Evolutionary conservation across 92 coral and sea anemone species (phyloP).

Genomic region (Parazoanthus darwini): DNA sequence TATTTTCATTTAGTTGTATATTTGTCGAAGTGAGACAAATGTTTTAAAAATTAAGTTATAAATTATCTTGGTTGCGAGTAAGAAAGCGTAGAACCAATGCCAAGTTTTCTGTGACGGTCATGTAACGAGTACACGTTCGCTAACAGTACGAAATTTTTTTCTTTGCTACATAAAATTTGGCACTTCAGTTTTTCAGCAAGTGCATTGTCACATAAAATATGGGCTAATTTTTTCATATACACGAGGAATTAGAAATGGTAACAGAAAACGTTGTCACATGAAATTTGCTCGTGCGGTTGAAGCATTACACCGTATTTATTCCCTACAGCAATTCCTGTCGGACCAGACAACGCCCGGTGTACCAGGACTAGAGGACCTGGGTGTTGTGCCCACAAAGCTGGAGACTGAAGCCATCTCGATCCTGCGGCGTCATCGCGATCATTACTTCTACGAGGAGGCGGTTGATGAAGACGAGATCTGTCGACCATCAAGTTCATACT

Average conservation of each 20-base stretch:
- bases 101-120: no score
- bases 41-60: no score
- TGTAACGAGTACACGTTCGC: no score
- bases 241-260: neutral
- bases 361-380: constrained; percentile 94
- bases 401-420: constrained; percentile 92
- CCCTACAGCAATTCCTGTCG: constrained; percentile 74
- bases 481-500: constrained; percentile 82
- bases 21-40: no score
- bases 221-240: no score
- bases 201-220: no score
- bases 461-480: constrained; percentile 92
- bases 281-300: neutral
- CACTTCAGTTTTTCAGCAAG: no score
- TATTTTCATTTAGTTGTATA: no score
- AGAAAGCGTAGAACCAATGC: no score
- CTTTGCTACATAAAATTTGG: no score
- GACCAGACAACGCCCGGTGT: constrained; percentile 77
- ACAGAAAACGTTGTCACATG: neutral
- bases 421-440: constrained; percentile 89
- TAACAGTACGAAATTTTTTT: no score
- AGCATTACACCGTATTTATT: neutral
- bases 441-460: constrained; percentile 89
- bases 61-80: no score
- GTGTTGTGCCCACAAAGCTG: constrained; percentile 78